Percentiles rank a stretch among this genome's conserved stretches.
phyloP scores from a whole-genome alignment of 2,888 invertebrate genomes.

The Machimus atricapillus region DNA sequence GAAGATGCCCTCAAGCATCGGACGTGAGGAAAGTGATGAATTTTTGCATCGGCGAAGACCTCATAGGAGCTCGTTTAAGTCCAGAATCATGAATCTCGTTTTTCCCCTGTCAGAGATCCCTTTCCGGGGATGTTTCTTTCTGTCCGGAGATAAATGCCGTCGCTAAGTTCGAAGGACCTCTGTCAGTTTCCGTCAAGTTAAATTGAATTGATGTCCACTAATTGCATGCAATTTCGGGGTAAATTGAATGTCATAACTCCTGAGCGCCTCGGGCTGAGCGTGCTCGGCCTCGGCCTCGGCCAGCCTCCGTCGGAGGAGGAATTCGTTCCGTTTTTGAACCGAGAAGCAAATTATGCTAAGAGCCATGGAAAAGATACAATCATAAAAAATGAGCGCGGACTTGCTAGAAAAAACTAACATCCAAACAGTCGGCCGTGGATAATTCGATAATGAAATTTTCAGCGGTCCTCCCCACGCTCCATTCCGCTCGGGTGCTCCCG shows the following conservation, averaged over 20 bases:
- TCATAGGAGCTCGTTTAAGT: background rate
- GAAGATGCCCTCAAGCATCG: background rate
- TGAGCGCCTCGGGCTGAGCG: background rate
- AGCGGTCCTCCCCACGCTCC: constrained; percentile 20
- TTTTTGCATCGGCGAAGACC: background rate
- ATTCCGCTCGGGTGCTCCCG: constrained; percentile 20
- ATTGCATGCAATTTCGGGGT: constrained; percentile 6
- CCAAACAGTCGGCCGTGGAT: constrained; percentile 6
- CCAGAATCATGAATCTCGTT: background rate
- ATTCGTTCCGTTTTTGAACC: background rate
- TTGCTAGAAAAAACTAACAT: background rate
- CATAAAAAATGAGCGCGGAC: background rate
- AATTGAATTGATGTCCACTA: constrained; percentile 11
- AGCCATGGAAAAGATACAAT: constrained; percentile 13
- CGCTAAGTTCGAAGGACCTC: background rate
- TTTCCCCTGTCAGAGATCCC: background rate
- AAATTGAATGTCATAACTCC: constrained; percentile 5
- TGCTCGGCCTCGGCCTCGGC: background rate
- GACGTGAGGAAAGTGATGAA: background rate
- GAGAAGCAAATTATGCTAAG: constrained; percentile 5
- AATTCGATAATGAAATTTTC: constrained; percentile 34
- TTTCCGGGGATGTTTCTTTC: background rate
- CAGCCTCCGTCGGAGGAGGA: background rate
- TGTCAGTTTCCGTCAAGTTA: background rate
- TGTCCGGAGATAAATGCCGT: background rate